Evolutionary conservation across 2,888 invertebrate genomes (phyloP).

Genomic region (Cephus sareptanus): DNA sequence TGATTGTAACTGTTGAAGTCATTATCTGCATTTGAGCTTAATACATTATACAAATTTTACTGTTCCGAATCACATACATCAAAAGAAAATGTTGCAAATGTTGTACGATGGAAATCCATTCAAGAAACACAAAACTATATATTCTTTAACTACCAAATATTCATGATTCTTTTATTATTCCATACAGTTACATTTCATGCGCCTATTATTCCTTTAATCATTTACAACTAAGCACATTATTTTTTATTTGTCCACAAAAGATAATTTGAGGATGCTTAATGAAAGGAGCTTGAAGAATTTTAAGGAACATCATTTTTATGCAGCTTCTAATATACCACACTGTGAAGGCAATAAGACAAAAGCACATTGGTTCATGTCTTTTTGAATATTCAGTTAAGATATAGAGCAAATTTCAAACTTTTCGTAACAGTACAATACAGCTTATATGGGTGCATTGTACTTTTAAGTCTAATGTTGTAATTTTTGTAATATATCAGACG

Average conservation of each 20-base stretch:
- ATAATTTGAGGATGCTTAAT: neutral
- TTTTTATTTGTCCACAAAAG: neutral
- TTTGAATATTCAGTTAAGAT: neutral
- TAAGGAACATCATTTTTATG: neutral
- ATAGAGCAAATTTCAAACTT: neutral
- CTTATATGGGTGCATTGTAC: neutral
- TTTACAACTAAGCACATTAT: neutral
- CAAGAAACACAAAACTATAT: neutral
- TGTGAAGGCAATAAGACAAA: neutral
- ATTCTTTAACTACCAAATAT: neutral
- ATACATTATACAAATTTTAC: neutral
- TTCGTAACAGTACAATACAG: neutral
- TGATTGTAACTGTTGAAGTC: neutral
- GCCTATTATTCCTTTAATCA: neutral
- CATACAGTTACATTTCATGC: neutral
- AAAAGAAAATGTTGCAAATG: too few relatives aligned
- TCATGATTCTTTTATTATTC: neutral
- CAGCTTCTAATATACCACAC: neutral
- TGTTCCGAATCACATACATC: neutral
- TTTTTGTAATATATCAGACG: neutral
- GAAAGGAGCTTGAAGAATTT: neutral
- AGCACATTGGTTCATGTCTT: neutral
- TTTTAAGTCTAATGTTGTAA: neutral
- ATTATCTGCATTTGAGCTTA: neutral
- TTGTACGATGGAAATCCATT: neutral